phyloP scores from a whole-genome alignment of 2,888 invertebrate species.

The Smittia sp. region DNA sequence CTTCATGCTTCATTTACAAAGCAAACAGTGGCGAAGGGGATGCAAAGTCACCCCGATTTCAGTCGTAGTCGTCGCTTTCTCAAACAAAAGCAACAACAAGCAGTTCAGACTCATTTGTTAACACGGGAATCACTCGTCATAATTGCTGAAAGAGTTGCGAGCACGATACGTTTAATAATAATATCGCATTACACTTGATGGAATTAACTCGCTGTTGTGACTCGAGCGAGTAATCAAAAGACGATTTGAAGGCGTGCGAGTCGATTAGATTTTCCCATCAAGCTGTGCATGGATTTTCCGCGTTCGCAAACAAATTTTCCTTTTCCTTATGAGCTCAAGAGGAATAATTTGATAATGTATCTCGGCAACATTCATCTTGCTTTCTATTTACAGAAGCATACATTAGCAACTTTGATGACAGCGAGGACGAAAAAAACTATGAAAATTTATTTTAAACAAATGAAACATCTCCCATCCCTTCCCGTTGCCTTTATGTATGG shows the following conservation, averaged over 20 bases:
- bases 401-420: slow-evolving; percentile 23
- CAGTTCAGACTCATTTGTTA: background rate
- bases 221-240: background rate
- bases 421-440: background rate
- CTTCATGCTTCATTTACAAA: slow-evolving; percentile 36
- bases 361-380: background rate
- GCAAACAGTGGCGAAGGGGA: slow-evolving; percentile 22
- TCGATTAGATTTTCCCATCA: no score
- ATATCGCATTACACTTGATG: slow-evolving; percentile 30
- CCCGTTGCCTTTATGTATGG: slow-evolving; percentile 23
- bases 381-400: background rate
- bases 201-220: background rate
- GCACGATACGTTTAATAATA: slow-evolving; percentile 16
- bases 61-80: background rate
- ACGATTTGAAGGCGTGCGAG: background rate
- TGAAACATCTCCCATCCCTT: slow-evolving; percentile 30
- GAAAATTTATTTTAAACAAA: slow-evolving; percentile 33
- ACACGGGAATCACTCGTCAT: slow-evolving; percentile 3
- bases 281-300: no score
- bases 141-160: slow-evolving; percentile 6
- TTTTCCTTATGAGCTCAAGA: no score
- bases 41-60: slow-evolving; percentile 29
- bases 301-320: no score
- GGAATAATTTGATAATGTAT: background rate
- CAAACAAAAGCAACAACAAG: background rate